Percentiles rank a stretch among this genome's conserved stretches.
phyloP scores from a whole-genome alignment of 2,113 vertebrate genomes.

The Lepisosteus osseus region DNA sequence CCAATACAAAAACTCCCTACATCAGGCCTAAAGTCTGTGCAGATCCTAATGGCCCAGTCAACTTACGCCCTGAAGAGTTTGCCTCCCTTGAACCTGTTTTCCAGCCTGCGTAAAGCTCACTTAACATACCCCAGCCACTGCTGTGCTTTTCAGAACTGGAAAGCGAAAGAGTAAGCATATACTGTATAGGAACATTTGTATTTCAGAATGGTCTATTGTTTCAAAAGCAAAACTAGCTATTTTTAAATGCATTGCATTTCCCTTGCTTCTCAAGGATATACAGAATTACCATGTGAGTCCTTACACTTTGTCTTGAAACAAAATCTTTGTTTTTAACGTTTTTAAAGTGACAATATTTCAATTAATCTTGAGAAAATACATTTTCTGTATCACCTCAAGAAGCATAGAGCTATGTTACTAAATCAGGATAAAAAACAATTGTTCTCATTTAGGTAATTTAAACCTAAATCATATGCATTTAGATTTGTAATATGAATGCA shows the following conservation, averaged over 20 bases:
- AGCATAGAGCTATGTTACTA: too few relatives aligned
- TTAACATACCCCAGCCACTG: slow-evolving; percentile 86
- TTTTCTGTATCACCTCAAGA: too few relatives aligned
- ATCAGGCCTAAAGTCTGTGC: slow-evolving; percentile 72
- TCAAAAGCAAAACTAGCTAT: too few relatives aligned
- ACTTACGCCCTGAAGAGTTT: slow-evolving; percentile 75
- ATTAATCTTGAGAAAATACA: too few relatives aligned
- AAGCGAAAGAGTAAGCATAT: slow-evolving; percentile 65
- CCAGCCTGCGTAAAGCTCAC: slow-evolving; percentile 70
- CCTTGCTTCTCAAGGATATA: too few relatives aligned
- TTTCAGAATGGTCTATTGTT: not conserved
- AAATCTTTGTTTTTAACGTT: not conserved
- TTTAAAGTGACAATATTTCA: too few relatives aligned
- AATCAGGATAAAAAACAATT: too few relatives aligned
- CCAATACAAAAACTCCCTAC: slow-evolving; percentile 69
- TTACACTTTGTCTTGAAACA: not conserved
- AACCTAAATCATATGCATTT: too few relatives aligned
- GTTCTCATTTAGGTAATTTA: too few relatives aligned
- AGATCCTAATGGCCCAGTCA: slow-evolving; percentile 67
- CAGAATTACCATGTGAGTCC: not conserved
- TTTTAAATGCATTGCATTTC: not conserved
- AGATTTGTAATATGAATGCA: too few relatives aligned
- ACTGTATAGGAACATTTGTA: not conserved
- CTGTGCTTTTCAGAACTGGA: slow-evolving; percentile 72
- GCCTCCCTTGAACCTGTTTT: slow-evolving; percentile 70